Percentiles rank a stretch among this genome's conserved stretches.
These are phyloP conservation scores for Tangara arthus DNA, from an alignment of 2,797 vertebrate genomes.

Conservation along the genomic window DNA sequence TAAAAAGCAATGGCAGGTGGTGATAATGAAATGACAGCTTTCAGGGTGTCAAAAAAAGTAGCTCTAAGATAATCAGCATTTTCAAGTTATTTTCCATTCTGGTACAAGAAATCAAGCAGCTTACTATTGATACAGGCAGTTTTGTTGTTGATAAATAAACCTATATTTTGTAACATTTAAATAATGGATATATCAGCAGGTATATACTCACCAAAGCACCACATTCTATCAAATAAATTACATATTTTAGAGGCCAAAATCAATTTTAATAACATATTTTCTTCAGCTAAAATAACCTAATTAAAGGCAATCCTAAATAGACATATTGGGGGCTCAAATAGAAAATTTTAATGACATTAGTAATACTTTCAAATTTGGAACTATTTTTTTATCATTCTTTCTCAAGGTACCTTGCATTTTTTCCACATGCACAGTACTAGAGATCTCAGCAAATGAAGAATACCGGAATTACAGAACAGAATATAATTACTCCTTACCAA, in stretches of 20 bases:
- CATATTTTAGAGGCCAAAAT: neutral
- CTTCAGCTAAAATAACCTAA: constrained; percentile 17
- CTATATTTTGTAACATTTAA: neutral
- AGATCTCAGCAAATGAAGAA: neutral
- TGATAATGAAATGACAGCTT: constrained; percentile 42
- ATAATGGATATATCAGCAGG: neutral
- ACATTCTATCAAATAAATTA: neutral
- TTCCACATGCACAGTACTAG: neutral
- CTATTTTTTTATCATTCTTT: neutral
- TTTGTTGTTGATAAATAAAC: constrained; percentile 40
- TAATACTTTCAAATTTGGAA: neutral
- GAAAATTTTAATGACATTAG: neutral
- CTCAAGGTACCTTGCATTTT: neutral
- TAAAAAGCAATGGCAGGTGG: constrained; percentile 17
- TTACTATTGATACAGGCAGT: constrained; percentile 20
- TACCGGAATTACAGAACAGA: neutral
- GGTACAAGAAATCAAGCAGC: constrained; percentile 51
- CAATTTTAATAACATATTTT: neutral
- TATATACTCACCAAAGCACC: neutral
- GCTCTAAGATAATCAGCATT: constrained; percentile 41
- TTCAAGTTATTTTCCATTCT: constrained; percentile 44
- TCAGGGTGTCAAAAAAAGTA: constrained; percentile 35
- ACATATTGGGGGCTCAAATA: neutral
- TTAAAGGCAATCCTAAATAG: neutral
- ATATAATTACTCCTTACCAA: neutral